A percentile compares a stretch with the other conserved stretches of the same genome.
These are phyloP conservation scores for Leptopilina boulardi DNA, from an alignment of 1,140 invertebrate genomes.

Conservation along the genomic window DNA sequence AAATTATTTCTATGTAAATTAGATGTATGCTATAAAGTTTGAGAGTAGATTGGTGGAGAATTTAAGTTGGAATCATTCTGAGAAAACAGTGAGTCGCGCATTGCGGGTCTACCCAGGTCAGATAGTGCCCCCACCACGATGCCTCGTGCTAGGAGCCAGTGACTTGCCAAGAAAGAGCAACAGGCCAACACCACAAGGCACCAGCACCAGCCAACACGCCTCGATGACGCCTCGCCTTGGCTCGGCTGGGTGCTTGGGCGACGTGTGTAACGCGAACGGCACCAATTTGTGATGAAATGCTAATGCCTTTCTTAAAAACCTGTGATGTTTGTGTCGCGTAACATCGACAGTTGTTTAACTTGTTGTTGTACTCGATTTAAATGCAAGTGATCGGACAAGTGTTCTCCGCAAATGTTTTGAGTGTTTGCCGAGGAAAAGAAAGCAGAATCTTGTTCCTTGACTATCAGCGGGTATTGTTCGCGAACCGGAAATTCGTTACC, in stretches of 20 bases:
- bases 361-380: too few species aligned
- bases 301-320: too few species aligned
- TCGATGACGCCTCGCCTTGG: conserved; percentile 53
- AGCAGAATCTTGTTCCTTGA: too few species aligned
- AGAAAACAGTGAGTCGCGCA: not conserved
- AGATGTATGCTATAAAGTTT: too few species aligned
- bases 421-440: too few species aligned
- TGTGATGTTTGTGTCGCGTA: too few species aligned
- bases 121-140: conserved; percentile 24
- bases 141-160: conserved; percentile 43
- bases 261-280: conserved; percentile 42
- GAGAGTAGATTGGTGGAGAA: too few species aligned
- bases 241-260: conserved; percentile 53
- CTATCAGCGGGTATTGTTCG: not conserved
- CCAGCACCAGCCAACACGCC: conserved; percentile 65
- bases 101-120: conserved; percentile 29
- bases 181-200: conserved; percentile 54
- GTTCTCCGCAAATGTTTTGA: too few species aligned
- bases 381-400: too few species aligned
- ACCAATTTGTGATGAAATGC: too few species aligned
- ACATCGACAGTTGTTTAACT: too few species aligned
- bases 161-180: conserved; percentile 62
- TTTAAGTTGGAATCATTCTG: not conserved
- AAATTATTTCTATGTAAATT: too few species aligned
- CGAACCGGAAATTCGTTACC: conserved; percentile 40